phyloP scores from a whole-genome alignment of 2,888 invertebrate species.

The Petrolisthes manimaculis region DNA sequence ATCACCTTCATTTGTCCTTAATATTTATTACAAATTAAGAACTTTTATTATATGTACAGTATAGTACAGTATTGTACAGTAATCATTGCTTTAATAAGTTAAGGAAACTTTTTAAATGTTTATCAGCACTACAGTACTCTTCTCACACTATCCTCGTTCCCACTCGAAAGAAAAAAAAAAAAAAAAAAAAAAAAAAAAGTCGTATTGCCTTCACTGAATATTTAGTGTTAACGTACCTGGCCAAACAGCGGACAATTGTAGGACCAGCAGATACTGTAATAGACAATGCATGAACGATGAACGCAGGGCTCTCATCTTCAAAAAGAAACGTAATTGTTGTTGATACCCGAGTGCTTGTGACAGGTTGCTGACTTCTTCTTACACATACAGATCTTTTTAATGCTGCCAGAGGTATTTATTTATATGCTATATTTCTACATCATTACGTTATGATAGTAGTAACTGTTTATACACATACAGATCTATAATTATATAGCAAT shows the following conservation, averaged over 20 bases:
- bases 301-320: constrained; percentile 32
- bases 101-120: too few relatives aligned
- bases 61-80: not conserved
- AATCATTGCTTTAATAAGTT: not conserved
- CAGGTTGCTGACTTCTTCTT: too few relatives aligned
- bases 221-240: not conserved
- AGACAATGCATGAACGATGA: constrained; percentile 31
- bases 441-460: too few relatives aligned
- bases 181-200: not conserved
- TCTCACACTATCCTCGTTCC: not conserved
- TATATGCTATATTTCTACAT: too few relatives aligned
- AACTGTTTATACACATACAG: too few relatives aligned
- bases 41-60: not conserved
- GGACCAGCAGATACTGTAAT: not conserved
- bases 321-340: too few relatives aligned
- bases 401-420: too few relatives aligned
- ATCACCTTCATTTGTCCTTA: constrained; percentile 7
- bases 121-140: not conserved
- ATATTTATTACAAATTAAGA: constrained; percentile 9
- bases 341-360: too few relatives aligned
- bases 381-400: too few relatives aligned
- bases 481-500: too few relatives aligned
- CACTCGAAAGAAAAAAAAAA: not conserved
- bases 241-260: constrained; percentile 9
- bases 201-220: not conserved